Conservation (phyloP, 2,797 vertebrate genomes). For the Taenioides sp. region DNA sequence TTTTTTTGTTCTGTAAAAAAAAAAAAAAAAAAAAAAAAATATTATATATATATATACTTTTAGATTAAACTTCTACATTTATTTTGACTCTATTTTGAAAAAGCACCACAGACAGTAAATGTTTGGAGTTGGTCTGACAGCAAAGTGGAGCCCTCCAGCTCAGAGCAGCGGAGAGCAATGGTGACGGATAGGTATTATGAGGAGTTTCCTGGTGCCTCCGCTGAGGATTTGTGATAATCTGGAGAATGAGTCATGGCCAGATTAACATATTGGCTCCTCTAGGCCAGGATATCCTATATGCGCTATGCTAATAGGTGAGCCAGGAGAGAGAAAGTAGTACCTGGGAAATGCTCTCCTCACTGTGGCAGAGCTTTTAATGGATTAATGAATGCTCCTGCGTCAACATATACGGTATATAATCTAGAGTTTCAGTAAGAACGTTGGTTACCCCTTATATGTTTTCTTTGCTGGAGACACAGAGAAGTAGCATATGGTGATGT, state of each 20-base stretch:
- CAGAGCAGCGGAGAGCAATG: slow-evolving; percentile 62
- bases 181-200: slow-evolving; percentile 69
- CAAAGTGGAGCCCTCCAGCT: slow-evolving; percentile 57
- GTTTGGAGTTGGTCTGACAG: slow-evolving; percentile 36
- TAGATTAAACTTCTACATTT: neutral
- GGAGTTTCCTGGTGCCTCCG: slow-evolving; percentile 68
- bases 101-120: neutral
- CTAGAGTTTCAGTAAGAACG: slow-evolving; percentile 32
- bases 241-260: slow-evolving; percentile 69
- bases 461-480: slow-evolving; percentile 23
- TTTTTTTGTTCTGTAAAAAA: no score
- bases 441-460: slow-evolving; percentile 36
- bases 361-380: slow-evolving; percentile 33
- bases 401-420: slow-evolving; percentile 38
- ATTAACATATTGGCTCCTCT: slow-evolving; percentile 66
- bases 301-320: slow-evolving; percentile 64
- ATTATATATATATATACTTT: no score
- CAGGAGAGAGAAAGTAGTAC: slow-evolving; percentile 34
- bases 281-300: slow-evolving; percentile 70
- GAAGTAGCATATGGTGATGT: slow-evolving; percentile 12
- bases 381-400: slow-evolving; percentile 33
- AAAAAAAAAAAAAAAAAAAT: no score
- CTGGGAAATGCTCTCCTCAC: slow-evolving; percentile 39
- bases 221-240: slow-evolving; percentile 74
- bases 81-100: neutral